Conservation (phyloP, 2,113 vertebrate species). For the Nannospalax galili region DNA sequence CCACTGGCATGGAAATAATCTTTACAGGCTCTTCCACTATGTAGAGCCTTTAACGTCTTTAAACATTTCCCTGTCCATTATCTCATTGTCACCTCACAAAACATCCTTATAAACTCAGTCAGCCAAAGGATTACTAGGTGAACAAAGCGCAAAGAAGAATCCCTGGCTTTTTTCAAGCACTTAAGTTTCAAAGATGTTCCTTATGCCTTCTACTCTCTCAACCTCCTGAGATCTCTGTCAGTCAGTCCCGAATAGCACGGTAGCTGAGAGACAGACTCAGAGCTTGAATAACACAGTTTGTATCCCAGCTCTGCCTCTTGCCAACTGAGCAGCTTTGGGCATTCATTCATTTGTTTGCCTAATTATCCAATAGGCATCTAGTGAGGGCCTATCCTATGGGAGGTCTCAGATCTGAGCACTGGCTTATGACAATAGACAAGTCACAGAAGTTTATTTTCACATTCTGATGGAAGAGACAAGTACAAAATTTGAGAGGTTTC, state of each 20-base stretch:
- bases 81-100: constrained; percentile 47
- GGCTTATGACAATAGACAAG: not conserved
- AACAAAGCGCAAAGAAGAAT: constrained; percentile 30
- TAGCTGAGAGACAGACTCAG: not conserved
- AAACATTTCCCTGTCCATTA: not conserved
- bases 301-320: not conserved
- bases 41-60: constrained; percentile 29
- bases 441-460: not conserved
- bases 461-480: not conserved
- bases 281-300: not conserved
- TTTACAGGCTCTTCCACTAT: constrained; percentile 13
- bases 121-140: constrained; percentile 14
- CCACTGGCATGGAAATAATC: constrained; percentile 65
- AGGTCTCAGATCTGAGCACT: not conserved
- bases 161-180: constrained; percentile 20
- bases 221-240: not conserved
- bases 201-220: not conserved
- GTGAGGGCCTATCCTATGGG: not conserved
- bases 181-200: constrained; percentile 32
- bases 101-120: constrained; percentile 36
- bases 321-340: not conserved
- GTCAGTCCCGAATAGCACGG: not conserved
- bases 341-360: constrained; percentile 3
- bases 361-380: constrained; percentile 4
- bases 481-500: not conserved